A percentile compares a stretch with the other conserved stretches of the same genome.
These are phyloP conservation scores for Pollicipes pollicipes DNA, from an alignment of 1,140 invertebrate species.

Conservation along the genomic window DNA sequence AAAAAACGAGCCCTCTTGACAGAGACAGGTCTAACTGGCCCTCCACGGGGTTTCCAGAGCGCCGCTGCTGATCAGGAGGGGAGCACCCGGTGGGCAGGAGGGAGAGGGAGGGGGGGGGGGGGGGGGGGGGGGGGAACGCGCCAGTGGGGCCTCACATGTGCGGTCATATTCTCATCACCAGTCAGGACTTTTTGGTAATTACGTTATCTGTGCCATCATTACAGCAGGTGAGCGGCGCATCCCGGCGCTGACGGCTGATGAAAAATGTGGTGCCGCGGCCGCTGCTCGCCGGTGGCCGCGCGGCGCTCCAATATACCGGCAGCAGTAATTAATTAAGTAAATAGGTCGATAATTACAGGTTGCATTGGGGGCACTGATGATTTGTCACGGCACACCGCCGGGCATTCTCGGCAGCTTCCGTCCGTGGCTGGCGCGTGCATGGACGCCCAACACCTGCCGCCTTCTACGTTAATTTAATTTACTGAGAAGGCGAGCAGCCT, in stretches of 20 bases:
- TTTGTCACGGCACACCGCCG: background rate
- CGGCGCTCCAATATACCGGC: background rate
- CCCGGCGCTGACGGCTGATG: background rate
- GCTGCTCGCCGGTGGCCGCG: background rate
- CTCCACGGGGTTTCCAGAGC: no score
- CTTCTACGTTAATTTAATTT: background rate
- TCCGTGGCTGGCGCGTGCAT: background rate
- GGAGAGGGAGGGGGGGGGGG: no score
- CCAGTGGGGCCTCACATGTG: background rate
- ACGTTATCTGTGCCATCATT: background rate
- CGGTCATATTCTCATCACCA: background rate
- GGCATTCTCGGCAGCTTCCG: background rate
- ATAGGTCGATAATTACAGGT: slow-evolving; percentile 2
- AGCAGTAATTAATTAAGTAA: background rate
- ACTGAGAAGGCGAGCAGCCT: background rate
- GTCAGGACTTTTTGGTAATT: background rate
- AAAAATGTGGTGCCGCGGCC: background rate
- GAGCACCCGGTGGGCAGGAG: no score
- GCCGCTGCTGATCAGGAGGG: no score
- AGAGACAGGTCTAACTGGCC: no score
- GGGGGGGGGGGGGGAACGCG: background rate
- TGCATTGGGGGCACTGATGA: background rate
- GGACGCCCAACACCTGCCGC: background rate
- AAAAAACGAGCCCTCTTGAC: no score
- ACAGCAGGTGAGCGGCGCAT: background rate